Evolutionary conservation across 2,797 vertebrate species (phyloP).

Genomic region (Saguinus oedipus): DNA sequence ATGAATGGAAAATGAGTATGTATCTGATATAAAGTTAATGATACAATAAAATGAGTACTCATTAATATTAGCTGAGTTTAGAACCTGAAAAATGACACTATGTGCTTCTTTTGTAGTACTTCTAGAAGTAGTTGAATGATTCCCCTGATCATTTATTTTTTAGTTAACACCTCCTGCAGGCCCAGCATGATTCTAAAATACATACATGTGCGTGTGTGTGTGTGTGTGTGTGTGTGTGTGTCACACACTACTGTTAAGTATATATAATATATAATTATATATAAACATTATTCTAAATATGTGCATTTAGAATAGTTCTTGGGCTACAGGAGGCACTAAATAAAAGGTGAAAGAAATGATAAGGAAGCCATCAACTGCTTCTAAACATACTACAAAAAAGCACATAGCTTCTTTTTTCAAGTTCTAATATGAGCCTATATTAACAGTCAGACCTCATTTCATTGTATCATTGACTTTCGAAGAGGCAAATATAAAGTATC

Average conservation of each 20-base stretch:
- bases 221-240: no score
- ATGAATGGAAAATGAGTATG: not conserved
- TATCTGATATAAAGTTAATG: not conserved
- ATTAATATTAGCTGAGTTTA: not conserved
- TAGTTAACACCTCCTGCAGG: not conserved
- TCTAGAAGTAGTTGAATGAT: not conserved
- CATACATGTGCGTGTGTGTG: no score
- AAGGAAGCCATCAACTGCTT: not conserved
- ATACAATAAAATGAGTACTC: not conserved
- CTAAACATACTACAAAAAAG: not conserved
- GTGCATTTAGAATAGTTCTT: not conserved
- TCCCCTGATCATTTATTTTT: not conserved
- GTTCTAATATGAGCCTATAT: not conserved
- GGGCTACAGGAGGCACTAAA: not conserved
- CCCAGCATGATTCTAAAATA: not conserved
- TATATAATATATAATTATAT: not conserved
- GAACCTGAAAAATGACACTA: not conserved
- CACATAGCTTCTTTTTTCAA: not conserved
- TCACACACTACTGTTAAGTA: not conserved
- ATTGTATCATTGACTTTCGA: not conserved
- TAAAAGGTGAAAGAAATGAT: not conserved
- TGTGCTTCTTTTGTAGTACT: not conserved
- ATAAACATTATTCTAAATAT: not conserved
- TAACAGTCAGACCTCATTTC: not conserved
- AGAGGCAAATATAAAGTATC: not conserved